Conservation (phyloP, 1,140 invertebrate species). For the Drosophila aff. region DNA sequence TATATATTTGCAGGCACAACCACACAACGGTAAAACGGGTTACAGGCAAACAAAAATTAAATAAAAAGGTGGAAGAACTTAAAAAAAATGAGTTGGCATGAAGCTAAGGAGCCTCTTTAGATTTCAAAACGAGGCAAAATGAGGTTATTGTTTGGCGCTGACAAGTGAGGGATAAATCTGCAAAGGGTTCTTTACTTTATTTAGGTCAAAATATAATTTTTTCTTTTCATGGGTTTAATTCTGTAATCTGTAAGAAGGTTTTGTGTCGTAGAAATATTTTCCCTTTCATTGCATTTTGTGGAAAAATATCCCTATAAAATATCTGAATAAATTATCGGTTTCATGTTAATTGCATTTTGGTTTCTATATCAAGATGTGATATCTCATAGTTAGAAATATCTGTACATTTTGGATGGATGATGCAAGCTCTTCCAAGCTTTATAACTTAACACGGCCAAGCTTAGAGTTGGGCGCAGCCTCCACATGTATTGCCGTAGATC, state of each 20-base stretch:
- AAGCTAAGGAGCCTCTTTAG: conserved; percentile 1
- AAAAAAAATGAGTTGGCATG: conserved; percentile 23
- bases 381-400: conserved; percentile 2
- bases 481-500: conserved; percentile 5
- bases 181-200: neutral
- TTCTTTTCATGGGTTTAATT: neutral
- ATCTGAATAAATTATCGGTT: conserved; percentile 7
- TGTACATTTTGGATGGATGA: neutral
- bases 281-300: neutral
- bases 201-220: neutral
- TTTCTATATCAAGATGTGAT: conserved; percentile 10
- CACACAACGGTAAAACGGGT: conserved; percentile 15
- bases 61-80: conserved; percentile 19
- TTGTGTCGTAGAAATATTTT: neutral
- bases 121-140: neutral
- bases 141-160: neutral
- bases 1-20: conserved; percentile 4
- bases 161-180: neutral
- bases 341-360: conserved; percentile 13
- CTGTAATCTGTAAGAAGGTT: too few relatives aligned
- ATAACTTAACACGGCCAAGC: conserved; percentile 3
- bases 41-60: conserved; percentile 20
- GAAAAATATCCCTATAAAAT: neutral
- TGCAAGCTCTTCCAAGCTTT: conserved; percentile 5
- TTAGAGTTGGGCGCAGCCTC: conserved; percentile 23